Percentiles rank a stretch among this genome's conserved stretches.
phyloP scores from a whole-genome alignment of 2,113 vertebrate genomes.

The Pavo muticus region DNA sequence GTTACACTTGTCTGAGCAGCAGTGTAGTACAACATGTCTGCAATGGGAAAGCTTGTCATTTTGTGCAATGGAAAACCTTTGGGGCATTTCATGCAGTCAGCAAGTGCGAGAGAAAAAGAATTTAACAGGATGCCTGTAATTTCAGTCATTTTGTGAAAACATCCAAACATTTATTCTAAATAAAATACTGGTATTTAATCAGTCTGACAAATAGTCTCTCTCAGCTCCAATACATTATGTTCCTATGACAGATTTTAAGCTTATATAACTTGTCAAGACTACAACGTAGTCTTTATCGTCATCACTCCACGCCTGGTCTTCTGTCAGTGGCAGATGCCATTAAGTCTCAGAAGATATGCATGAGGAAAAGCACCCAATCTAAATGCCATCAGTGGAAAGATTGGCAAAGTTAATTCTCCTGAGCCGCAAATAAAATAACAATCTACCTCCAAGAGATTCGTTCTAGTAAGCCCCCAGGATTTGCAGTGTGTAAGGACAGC shows the following conservation, averaged over 20 bases:
- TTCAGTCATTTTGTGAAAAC: not conserved
- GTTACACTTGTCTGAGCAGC: not conserved
- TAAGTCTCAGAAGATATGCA: not conserved
- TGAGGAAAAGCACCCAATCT: not conserved
- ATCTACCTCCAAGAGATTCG: not conserved
- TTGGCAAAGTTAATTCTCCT: not conserved
- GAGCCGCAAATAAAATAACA: not conserved
- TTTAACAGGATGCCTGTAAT: not conserved
- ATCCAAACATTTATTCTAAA: not conserved
- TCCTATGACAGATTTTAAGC: not conserved
- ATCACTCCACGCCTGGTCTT: not conserved
- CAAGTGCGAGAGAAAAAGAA: not conserved
- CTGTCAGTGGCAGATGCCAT: not conserved
- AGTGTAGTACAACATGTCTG: not conserved
- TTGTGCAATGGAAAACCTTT: not conserved
- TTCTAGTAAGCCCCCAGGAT: not conserved
- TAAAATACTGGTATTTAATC: not conserved
- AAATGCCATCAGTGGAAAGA: not conserved
- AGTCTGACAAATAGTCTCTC: not conserved
- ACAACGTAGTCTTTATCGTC: not conserved
- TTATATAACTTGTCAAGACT: not conserved
- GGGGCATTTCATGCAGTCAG: not conserved
- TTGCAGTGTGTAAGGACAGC: not conserved
- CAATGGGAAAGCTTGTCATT: not conserved
- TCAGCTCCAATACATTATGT: not conserved